phyloP scores from a whole-genome alignment of 2,888 invertebrate species.

The Eupsilia transversa region DNA sequence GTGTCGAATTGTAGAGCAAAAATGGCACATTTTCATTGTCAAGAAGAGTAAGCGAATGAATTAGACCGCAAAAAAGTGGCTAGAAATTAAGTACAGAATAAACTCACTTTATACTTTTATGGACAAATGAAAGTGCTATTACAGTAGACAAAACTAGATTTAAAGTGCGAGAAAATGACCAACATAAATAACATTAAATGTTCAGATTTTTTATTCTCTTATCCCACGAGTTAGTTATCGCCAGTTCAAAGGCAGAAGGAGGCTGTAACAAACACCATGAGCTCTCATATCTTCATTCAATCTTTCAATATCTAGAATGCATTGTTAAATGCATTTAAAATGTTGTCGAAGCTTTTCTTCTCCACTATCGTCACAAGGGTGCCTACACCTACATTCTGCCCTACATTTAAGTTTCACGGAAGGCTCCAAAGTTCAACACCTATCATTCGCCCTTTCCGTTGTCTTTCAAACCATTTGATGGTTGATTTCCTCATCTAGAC shows the following conservation, averaged over 20 bases:
- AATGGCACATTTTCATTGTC: background rate
- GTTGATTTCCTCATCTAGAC: background rate
- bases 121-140: constrained; percentile 17
- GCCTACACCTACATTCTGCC: background rate
- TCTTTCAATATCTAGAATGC: background rate
- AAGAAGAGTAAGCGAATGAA: background rate
- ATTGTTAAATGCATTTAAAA: too few relatives aligned
- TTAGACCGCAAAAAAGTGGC: background rate
- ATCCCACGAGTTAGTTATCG: background rate
- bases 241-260: background rate
- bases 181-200: background rate
- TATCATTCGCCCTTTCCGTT: background rate
- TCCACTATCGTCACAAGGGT: too few relatives aligned
- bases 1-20: background rate
- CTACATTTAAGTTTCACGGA: background rate
- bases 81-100: constrained; percentile 1
- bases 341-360: too few relatives aligned
- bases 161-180: constrained; percentile 10
- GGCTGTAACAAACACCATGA: background rate
- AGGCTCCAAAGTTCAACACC: background rate
- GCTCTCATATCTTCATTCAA: background rate
- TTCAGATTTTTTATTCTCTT: background rate
- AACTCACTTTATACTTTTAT: constrained; percentile 20
- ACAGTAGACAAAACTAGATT: constrained; percentile 4
- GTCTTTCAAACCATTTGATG: background rate